phyloP scores from a whole-genome alignment of 2,797 vertebrate genomes.

The Trematomus bernacchii region DNA sequence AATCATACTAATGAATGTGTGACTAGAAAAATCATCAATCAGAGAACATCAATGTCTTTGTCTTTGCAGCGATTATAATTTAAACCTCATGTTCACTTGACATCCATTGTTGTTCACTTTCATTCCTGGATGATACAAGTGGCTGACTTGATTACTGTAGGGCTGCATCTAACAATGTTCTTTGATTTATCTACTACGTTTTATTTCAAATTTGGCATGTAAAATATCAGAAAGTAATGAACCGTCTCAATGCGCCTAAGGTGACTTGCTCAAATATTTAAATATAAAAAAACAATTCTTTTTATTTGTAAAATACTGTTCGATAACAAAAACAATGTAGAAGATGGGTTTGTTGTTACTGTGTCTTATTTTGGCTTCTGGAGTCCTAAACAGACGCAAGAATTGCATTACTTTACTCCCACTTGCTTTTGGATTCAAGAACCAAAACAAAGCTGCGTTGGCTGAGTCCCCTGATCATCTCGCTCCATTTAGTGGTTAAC shows the following conservation, averaged over 20 bases:
- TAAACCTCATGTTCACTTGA: background rate
- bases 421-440: conserved; percentile 32
- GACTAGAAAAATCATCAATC: conserved; percentile 6
- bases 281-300: background rate
- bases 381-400: conserved; percentile 4
- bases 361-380: conserved; percentile 5
- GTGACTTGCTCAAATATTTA: background rate
- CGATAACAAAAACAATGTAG: too few species aligned
- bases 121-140: background rate
- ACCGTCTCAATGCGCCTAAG: background rate
- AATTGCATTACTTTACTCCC: conserved; percentile 33
- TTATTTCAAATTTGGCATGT: background rate
- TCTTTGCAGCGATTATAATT: background rate
- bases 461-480: conserved; percentile 16
- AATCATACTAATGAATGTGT: conserved; percentile 11
- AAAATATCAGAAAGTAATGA: background rate
- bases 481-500: conserved; percentile 34
- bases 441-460: conserved; percentile 28
- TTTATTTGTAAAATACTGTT: background rate
- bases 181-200: background rate
- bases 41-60: background rate
- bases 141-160: background rate
- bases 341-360: background rate
- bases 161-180: background rate
- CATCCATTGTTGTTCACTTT: conserved; percentile 2